These are phyloP conservation scores for Brachionichthys hirsutus DNA, from an alignment of 2,113 vertebrate genomes.

Conservation along the genomic window DNA sequence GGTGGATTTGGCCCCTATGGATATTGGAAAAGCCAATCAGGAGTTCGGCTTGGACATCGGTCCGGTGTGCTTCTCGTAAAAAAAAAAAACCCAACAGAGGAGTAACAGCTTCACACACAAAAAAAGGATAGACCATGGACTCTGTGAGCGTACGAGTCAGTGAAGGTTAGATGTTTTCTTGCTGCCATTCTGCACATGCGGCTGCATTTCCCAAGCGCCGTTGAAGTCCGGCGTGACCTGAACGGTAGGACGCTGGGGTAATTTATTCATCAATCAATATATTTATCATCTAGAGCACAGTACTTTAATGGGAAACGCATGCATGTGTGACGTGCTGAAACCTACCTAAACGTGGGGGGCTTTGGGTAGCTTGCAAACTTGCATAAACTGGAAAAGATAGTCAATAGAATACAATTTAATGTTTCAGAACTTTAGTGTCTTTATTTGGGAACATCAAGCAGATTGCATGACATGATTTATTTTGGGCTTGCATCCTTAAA, in stretches of 20 bases:
- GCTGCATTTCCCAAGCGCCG: conserved; percentile 15
- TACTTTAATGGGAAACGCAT: conserved; percentile 20
- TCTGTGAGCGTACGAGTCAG: conserved; percentile 22
- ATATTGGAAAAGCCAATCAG: conserved; percentile 86
- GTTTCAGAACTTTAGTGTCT: not conserved
- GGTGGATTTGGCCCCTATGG: conserved; percentile 89
- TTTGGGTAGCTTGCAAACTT: conserved; percentile 20
- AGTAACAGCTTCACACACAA: conserved; percentile 18
- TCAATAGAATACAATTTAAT: conserved; percentile 2
- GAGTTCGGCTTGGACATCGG: conserved; percentile 95
- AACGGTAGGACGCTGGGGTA: conserved; percentile 14
- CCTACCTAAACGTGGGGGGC: not conserved
- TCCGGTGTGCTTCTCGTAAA: conserved; percentile 94
- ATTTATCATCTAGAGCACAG: conserved; percentile 25
- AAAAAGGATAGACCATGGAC: conserved; percentile 11
- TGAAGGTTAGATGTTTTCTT: conserved; percentile 20
- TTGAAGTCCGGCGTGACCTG: conserved; percentile 10
- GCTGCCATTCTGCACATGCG: conserved; percentile 13
- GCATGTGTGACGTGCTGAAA: conserved; percentile 12
- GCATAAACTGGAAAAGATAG: conserved; percentile 29
- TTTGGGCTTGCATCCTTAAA: conserved; percentile 22
- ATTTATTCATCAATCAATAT: conserved; percentile 50
- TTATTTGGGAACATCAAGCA: not conserved
- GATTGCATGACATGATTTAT: conserved; percentile 2
- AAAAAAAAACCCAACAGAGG: conserved; percentile 22